Conservation (phyloP, 1,140 invertebrate species). For the Chironomus tepperi region DNA sequence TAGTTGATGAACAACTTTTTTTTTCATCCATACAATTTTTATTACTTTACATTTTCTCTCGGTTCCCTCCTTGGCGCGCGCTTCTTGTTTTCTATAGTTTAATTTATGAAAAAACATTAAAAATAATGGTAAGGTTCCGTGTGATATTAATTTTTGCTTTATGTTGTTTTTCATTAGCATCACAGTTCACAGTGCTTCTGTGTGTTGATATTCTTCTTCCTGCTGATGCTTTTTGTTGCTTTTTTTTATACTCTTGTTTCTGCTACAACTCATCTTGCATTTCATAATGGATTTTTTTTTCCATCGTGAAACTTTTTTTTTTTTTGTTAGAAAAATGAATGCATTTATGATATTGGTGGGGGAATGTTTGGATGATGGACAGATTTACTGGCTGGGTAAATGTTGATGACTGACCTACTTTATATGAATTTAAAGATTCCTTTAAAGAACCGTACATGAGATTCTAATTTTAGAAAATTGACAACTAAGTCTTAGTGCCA, state of each 20-base stretch:
- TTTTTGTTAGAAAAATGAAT: too few relatives aligned
- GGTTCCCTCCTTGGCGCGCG: background rate
- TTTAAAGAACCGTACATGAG: too few relatives aligned
- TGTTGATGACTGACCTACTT: too few relatives aligned
- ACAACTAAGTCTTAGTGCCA: too few relatives aligned
- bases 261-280: slow-evolving; percentile 18
- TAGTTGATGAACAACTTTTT: too few relatives aligned
- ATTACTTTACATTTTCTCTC: slow-evolving; percentile 15
- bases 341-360: too few relatives aligned
- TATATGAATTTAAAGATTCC: too few relatives aligned
- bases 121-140: background rate
- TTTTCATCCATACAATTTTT: background rate
- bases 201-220: too few relatives aligned
- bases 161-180: slow-evolving; percentile 22
- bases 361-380: too few relatives aligned
- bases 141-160: slow-evolving; percentile 23
- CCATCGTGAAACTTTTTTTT: background rate
- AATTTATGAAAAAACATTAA: slow-evolving; percentile 24
- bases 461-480: too few relatives aligned
- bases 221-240: too few relatives aligned
- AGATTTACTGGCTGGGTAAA: too few relatives aligned
- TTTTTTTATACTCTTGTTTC: background rate
- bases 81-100: background rate
- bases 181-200: background rate
- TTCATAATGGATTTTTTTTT: slow-evolving; percentile 17